phyloP scores from a whole-genome alignment of 2,888 invertebrate genomes.

The Timandra comae region DNA sequence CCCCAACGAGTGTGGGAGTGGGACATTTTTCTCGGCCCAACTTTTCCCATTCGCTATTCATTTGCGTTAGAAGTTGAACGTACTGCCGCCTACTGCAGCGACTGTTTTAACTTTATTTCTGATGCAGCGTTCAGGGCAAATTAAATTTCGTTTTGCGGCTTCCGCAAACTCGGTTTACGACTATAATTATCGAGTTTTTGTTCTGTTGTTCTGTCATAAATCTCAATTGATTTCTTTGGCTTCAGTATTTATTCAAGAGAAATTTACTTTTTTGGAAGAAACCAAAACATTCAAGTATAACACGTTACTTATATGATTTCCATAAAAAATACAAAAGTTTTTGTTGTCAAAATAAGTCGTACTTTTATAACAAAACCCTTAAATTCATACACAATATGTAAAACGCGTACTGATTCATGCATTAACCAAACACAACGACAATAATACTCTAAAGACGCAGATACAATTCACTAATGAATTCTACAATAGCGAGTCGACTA shows the following conservation, averaged over 20 bases:
- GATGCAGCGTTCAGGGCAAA: constrained; percentile 77
- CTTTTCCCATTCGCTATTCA: constrained; percentile 77
- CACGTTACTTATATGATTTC: too few species aligned
- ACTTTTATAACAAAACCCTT: too few species aligned
- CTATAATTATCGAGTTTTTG: constrained; percentile 65
- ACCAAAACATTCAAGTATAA: too few species aligned
- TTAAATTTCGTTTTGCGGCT: constrained; percentile 76
- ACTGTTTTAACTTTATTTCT: constrained; percentile 77
- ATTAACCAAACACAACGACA: constrained; percentile 34
- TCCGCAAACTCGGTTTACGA: constrained; percentile 69
- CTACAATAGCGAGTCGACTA: constrained; percentile 55
- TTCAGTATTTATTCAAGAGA: too few species aligned
- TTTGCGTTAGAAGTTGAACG: constrained; percentile 75
- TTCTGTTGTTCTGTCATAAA: constrained; percentile 47
- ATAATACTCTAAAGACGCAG: constrained; percentile 35
- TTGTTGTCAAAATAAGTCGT: too few species aligned
- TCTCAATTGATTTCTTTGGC: constrained; percentile 49
- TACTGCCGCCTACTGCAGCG: constrained; percentile 67
- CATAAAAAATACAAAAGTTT: too few species aligned
- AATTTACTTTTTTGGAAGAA: too few species aligned
- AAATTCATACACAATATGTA: too few species aligned
- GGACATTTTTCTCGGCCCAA: constrained; percentile 73
- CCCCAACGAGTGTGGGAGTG: constrained; percentile 58
- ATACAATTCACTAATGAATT: constrained; percentile 53
- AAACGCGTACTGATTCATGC: constrained; percentile 20